Evolutionary conservation across 2,888 invertebrate species (phyloP).

Genomic region (Drosophila mimica): DNA sequence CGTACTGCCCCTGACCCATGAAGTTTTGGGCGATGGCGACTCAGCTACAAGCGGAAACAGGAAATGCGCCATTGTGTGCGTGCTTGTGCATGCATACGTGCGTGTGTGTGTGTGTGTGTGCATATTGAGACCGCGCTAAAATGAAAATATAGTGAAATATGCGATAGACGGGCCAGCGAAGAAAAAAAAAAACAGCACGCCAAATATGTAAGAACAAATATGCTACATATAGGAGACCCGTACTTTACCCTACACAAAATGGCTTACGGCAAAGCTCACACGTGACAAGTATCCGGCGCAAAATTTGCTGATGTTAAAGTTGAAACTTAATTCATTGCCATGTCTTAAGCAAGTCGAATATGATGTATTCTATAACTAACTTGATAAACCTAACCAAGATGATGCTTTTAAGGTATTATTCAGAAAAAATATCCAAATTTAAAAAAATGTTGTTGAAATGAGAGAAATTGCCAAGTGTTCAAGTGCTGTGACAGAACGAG

Average conservation of each 20-base stretch:
- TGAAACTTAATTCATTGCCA: background rate
- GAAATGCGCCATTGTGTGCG: slow-evolving; percentile 72
- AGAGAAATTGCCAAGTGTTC: background rate
- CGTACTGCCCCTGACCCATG: slow-evolving; percentile 48
- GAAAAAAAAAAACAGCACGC: slow-evolving; percentile 8
- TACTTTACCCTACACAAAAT: slow-evolving; percentile 14
- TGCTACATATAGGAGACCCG: slow-evolving; percentile 24
- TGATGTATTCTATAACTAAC: background rate
- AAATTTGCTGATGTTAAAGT: background rate
- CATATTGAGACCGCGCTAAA: slow-evolving; percentile 63
- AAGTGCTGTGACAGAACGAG: background rate
- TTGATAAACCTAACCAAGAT: background rate
- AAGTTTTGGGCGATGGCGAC: slow-evolving; percentile 45
- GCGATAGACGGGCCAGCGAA: slow-evolving; percentile 44
- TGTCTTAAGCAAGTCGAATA: background rate
- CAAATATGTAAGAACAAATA: slow-evolving; percentile 20
- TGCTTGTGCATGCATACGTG: slow-evolving; percentile 15
- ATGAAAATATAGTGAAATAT: slow-evolving; percentile 77
- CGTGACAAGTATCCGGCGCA: background rate
- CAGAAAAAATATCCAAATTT: background rate
- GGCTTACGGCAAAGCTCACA: background rate
- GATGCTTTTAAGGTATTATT: background rate
- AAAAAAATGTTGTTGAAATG: background rate
- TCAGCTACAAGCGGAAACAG: slow-evolving; percentile 74
- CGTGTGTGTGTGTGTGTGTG: slow-evolving; percentile 22